Base-by-base conservation (phyloP, 2,113 vertebrate genomes). In the Otolemur garnettii region DNA sequence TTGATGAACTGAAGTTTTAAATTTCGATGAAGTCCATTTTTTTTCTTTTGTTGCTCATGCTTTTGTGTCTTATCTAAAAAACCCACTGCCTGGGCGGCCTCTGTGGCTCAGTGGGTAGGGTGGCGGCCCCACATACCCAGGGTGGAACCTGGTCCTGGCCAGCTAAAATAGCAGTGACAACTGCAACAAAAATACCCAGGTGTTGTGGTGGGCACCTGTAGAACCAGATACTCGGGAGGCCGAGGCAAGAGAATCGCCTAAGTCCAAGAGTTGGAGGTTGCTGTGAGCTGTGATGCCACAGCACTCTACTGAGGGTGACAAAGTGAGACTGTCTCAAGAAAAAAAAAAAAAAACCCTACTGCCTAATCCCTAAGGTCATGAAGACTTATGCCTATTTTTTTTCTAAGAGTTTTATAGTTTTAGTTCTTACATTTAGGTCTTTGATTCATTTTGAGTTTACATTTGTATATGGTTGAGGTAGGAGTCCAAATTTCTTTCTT, bases 1-100 rank as follows among this genome's bases (percentile, higher is more conserved):
- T 75, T 92, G 79, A 93, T 71, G 89, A n/a, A 74, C 22, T 71
- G n/a, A 72, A 59, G 26, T 84, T 88, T 94, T 95, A 22, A 38
- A 60, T 88, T 94, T 85, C 82, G 72, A 94, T 60, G 30, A 78
- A 72, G 79, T 71, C 28, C 53, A 24, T n/a, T 87, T 90, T 86
- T 75, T 96, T 93, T 84, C 33, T 88, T 85, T 45, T 74, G 38
- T 53, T 92, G 62, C 75, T 83, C 79, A 21, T 90, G 77, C 30
- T 64, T 6, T 68, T 79, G 55, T 90, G 28, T 87, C 64, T 38
- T 57, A 74, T 38, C 28, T 81, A 87, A 95, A 74, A 91, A 90
- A 64, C 10, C 42, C 45, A 81, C 2, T 83, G 57, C 71, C 60
- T 91, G n/a, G n/a, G n/a, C n/a, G n/a, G n/a, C n/a, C n/a, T n/a